Evolutionary conservation across 2,888 invertebrate genomes (phyloP), one percentile per base, ranked within the genome.

Genomic region (Hirtodrosophila cameraria): DNA sequence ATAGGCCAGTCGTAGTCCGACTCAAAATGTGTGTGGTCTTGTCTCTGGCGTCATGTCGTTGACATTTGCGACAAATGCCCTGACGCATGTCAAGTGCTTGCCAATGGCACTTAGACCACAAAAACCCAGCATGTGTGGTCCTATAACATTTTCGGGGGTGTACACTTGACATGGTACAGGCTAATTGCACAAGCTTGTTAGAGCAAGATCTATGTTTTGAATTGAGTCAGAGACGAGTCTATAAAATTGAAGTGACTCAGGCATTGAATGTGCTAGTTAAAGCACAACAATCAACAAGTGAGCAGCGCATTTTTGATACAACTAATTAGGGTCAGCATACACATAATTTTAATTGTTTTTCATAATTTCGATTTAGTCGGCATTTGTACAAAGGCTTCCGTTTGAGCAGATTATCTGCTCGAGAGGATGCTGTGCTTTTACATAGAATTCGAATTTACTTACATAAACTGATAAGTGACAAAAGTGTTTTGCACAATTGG

Each of bases 21-120:
- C 20, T 54, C 28, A 8, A 11, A 46, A 36, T 39, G 60, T 54
- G 81, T 77, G 77, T 86, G 82, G 82, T 86, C 81, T n/a, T n/a
- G 28, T 27, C 41, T 8, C 75, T 60, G 84, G 78, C 81, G 82
- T 84, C 85, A 82, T 84, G 85, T 73, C 80, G 83, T 81, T 81
- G 80, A 81, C 86, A 85, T 85, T 81, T 82, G 80, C 86, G 76
- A 85, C 80, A 79, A 79, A 74, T 83, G 65, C 72, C 53, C 73
- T 71, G 82, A 85, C 74, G 86, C 76, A 85, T 74, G 83, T 80
- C 82, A 86, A 82, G 81, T 83, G 79, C 43, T 30, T 38, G 64
- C 38, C 63, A 53, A 25, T 48, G 45, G 11, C 72, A 74, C 70
- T 74, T 65, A 60, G 55, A 54, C 53, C 33, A 18, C 54, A 31